Evolutionary conservation across 2,113 vertebrate genomes (phyloP).

Genomic region (Amblyopsis rosae): DNA sequence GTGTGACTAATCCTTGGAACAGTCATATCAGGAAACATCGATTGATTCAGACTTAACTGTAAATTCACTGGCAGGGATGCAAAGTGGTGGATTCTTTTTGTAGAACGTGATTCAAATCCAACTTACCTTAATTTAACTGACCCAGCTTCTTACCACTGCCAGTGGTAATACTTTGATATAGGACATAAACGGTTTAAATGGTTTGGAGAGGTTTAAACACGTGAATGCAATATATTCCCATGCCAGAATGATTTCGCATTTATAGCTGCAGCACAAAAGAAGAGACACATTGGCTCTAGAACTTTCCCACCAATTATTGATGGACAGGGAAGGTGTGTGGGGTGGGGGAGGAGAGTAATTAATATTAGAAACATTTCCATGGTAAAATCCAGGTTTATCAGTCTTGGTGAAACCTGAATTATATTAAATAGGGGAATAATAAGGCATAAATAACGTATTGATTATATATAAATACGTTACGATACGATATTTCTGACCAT

Average conservation of each 20-base stretch:
- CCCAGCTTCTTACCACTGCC: constrained; percentile 5
- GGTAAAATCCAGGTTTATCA: background rate
- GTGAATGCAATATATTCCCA: constrained; percentile 46
- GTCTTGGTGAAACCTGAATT: background rate
- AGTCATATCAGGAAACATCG: background rate
- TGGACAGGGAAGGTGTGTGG: background rate
- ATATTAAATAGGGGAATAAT: background rate
- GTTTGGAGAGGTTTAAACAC: constrained; percentile 33
- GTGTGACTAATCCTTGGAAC: background rate
- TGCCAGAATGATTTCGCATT: constrained; percentile 35
- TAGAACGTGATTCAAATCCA: background rate
- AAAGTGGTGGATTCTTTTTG: background rate
- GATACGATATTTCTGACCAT: background rate
- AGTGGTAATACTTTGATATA: constrained; percentile 24
- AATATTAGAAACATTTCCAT: constrained; percentile 20
- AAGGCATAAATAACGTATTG: constrained; percentile 7
- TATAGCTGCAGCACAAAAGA: constrained; percentile 28
- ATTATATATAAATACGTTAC: background rate
- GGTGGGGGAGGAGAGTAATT: background rate
- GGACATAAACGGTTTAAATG: constrained; percentile 6
- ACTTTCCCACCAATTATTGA: constrained; percentile 36
- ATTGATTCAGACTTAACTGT: constrained; percentile 22
- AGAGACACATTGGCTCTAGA: constrained; percentile 22
- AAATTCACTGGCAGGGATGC: constrained; percentile 22
- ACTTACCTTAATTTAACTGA: background rate